Evolutionary conservation across 1,140 invertebrate genomes (phyloP).

Genomic region (Formica exsecta): DNA sequence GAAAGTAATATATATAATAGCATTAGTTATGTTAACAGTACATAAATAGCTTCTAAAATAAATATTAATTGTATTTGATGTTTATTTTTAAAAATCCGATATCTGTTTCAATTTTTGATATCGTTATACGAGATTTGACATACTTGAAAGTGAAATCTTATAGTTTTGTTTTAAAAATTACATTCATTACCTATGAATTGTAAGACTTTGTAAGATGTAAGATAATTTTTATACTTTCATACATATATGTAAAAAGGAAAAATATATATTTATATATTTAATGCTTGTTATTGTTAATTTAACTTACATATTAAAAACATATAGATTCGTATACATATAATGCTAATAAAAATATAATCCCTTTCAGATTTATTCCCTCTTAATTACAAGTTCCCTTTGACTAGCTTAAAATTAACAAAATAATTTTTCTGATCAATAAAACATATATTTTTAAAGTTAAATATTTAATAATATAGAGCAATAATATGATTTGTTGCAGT

Average conservation of each 20-base stretch:
- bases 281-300: not conserved
- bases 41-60: not conserved
- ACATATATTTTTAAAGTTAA: too few species aligned
- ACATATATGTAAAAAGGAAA: not conserved
- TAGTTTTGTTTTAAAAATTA: not conserved
- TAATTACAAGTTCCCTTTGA: too few species aligned
- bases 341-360: too few species aligned
- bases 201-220: not conserved
- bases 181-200: not conserved
- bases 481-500: not conserved
- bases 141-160: not conserved
- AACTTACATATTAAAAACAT: too few species aligned
- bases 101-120: constrained; percentile 16
- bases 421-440: not conserved
- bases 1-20: not conserved
- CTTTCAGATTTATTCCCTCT: too few species aligned
- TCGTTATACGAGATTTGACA: not conserved
- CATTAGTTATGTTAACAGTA: not conserved
- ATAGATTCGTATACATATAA: too few species aligned
- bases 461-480: not conserved
- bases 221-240: not conserved
- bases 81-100: not conserved
- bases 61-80: not conserved
- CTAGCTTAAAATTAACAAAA: not conserved
- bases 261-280: not conserved